phyloP scores from a whole-genome alignment of 1,140 invertebrate species.

The Whitmania pigra region DNA sequence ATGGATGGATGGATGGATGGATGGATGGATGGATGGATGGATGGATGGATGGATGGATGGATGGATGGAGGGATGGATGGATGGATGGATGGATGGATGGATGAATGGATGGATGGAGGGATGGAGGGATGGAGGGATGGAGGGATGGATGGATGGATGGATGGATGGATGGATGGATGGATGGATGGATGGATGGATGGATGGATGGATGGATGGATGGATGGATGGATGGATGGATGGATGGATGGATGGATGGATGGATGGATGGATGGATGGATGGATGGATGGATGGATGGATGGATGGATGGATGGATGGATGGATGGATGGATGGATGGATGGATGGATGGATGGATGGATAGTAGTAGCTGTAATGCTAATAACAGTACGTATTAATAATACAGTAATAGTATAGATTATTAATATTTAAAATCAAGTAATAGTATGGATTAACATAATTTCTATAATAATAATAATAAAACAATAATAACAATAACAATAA shows the following conservation, averaged over 20 bases:
- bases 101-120: too few relatives aligned
- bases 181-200: slow-evolving; percentile 13
- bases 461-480: too few relatives aligned
- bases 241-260: slow-evolving; percentile 9
- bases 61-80: too few relatives aligned
- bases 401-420: too few relatives aligned
- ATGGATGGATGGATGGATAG: neutral
- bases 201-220: slow-evolving; percentile 12
- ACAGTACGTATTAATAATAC: too few relatives aligned
- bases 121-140: slow-evolving; percentile 4
- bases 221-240: slow-evolving; percentile 5
- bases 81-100: too few relatives aligned
- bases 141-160: slow-evolving; percentile 9
- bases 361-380: neutral
- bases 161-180: slow-evolving; percentile 12
- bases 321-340: neutral
- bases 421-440: too few relatives aligned
- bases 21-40: neutral
- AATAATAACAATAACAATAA: too few relatives aligned
- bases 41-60: slow-evolving; percentile 12
- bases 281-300: neutral
- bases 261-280: too few relatives aligned
- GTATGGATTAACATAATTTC: too few relatives aligned
- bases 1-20: too few relatives aligned
- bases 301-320: slow-evolving; percentile 4